Evolutionary conservation across 2,797 vertebrate genomes (phyloP), one percentile per base, ranked within the genome.

Genomic region (Masticophis lateralis): DNA sequence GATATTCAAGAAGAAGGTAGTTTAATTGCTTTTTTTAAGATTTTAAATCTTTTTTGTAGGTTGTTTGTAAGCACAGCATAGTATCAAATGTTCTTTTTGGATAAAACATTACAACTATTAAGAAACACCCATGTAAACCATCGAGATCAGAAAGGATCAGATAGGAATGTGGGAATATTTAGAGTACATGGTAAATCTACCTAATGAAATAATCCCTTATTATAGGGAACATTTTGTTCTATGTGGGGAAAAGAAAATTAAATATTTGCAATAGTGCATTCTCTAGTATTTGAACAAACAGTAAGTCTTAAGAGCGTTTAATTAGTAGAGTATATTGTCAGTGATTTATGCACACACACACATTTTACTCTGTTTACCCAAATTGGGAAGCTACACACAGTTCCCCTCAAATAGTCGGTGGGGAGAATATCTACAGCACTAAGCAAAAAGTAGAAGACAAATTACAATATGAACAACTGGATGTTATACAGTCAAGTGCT

Each of bases 1-100:
- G 83, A 28, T 91, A 91, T 89, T 89, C 86, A 96, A 95, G 95
- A 93, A 91, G 93, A 96, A 95, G 97, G 98, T 98, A 94, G 1
- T 95, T 96, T 87, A 20, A 63, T 90, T 95, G 90, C 47, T 47
- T 16, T 83, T 83, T 9, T 83, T 37, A 18, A 87, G 0, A 13
- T 47, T 90, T 83, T 90, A 63, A 8, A 89, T 92, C 2, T 95
- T 5, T 1, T 94, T 0, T 90, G 0, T 91, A 91, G 7, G 32
- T 0, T 92, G 0, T 91, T 14, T 47, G 43, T 8, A 86, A 61
- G 57, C 43, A 86, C 57, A 61, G 27, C 60, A 22, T 32, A 57
- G 6, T 10, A 74, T 74, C 53, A 59, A 37, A 11, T 13, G 2
- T 27, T 10, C 69, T 43, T 28, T 51, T 57, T n/a, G 37, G 14